These are phyloP conservation scores for Sylvilagus floridanus DNA, from an alignment of 2,797 vertebrate genomes.

Conservation along the genomic window DNA sequence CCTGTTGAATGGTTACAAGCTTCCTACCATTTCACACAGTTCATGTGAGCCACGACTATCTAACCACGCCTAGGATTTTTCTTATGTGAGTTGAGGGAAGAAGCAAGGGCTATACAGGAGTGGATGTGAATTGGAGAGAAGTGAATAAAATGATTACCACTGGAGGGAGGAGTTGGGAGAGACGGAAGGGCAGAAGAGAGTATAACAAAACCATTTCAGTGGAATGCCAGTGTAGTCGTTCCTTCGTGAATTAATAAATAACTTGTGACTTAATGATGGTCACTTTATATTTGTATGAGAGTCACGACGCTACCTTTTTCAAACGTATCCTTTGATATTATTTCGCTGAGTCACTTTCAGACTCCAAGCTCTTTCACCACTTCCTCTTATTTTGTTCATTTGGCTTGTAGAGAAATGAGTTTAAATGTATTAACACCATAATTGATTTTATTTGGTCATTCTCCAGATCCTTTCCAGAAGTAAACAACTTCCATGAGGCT, in stretches of 20 bases:
- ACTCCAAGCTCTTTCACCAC: neutral
- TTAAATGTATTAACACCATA: neutral
- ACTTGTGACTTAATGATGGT: neutral
- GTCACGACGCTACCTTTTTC: neutral
- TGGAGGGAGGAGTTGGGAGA: neutral
- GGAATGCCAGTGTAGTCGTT: neutral
- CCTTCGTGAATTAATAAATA: neutral
- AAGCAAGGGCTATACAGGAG: neutral
- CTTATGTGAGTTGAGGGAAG: neutral
- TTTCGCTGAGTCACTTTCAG: neutral
- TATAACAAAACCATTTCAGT: neutral
- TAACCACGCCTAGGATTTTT: neutral
- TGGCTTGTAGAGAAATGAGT: neutral
- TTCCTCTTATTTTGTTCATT: slow-evolving; percentile 9
- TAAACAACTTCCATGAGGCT: neutral
- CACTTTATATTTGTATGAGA: neutral
- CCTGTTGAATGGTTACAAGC: neutral
- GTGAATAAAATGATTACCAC: neutral
- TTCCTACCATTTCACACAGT: neutral
- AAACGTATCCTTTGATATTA: neutral
- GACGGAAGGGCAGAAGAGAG: neutral
- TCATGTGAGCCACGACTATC: neutral
- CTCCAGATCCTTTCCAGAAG: neutral
- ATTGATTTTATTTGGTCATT: neutral
- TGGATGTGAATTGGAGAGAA: neutral